phyloP scores from a whole-genome alignment of 2,888 invertebrate genomes.

The Campaea margaritaria region DNA sequence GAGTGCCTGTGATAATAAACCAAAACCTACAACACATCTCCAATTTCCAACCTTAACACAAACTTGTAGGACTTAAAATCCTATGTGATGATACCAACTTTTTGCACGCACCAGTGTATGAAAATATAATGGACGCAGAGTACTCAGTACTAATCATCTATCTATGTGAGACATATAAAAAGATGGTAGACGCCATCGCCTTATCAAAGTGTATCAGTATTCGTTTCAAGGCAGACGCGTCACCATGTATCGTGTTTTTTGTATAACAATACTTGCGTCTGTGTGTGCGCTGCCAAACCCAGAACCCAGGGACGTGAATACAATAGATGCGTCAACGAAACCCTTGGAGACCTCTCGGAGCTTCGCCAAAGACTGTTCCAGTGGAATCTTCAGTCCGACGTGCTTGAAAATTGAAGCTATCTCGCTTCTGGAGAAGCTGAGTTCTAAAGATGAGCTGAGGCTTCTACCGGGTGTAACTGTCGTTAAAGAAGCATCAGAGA shows the following conservation, averaged over 20 bases:
- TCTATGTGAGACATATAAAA: constrained; percentile 80
- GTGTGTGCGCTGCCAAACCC: constrained; percentile 69
- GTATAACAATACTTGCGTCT: constrained; percentile 54
- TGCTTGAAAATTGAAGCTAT: constrained; percentile 67
- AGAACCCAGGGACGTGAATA: constrained; percentile 50
- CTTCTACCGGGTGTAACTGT: constrained; percentile 83
- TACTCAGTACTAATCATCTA: constrained; percentile 70
- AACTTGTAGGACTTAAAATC: constrained; percentile 41
- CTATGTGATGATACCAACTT: constrained; percentile 46
- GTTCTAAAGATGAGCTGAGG: constrained; percentile 60
- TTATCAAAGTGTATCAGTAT: constrained; percentile 75
- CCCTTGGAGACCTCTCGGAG: constrained; percentile 34
- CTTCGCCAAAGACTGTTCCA: constrained; percentile 56
- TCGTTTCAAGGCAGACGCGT: constrained; percentile 67
- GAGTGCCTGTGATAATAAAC: constrained; percentile 74
- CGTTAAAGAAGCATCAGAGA: constrained; percentile 84
- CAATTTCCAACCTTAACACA: constrained; percentile 46
- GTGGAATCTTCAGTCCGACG: constrained; percentile 59
- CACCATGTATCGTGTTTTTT: constrained; percentile 64
- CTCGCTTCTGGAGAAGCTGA: constrained; percentile 59
- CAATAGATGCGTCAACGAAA: constrained; percentile 59
- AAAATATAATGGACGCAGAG: constrained; percentile 79
- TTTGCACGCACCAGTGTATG: constrained; percentile 81
- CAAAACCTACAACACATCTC: constrained; percentile 47
- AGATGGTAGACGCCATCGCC: constrained; percentile 68